Base-by-base conservation (phyloP, 1,140 invertebrate genomes). In the Drosophila paulistorum region DNA sequence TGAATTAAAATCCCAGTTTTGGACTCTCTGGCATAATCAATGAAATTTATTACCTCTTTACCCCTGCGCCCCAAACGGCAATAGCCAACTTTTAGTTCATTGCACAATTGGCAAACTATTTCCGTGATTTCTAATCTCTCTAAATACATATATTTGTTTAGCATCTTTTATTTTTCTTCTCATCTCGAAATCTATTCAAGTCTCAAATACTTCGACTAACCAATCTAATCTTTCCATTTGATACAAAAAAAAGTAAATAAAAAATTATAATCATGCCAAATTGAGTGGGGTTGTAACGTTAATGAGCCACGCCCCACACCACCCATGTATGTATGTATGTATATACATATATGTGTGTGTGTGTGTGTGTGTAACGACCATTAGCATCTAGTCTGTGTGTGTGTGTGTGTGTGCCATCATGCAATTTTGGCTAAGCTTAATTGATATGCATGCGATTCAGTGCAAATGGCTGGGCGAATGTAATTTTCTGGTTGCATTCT, bases 121-220 rank as follows among this genome's bases (percentile, higher is more conserved):
- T 76, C 37, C 75, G 41, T 68, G 70, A 74, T 69, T 67, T 71
- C 68, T 51, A 58, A 63, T 71, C 17, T 48, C 45, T 48, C 14
- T 7, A 9, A 20, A 48, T 20, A 48, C 6, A 14, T 14, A 42
- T 42, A 14, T 42, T 14, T 42, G 5, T 42, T 1, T 42, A 0
- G 14, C n/a, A 42, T 42, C 7, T 42, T 1, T 7, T 77, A 77
- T 71, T 58, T 37, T 75, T 66, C 62, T 55, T 68, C 11, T 23
- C 20, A 42, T 69, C 59, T 75, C 41, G 9, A 54, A 51, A 3
- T 54, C 39, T 76, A 86, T 67, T 68, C 77, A 45, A 71, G 13
- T 83, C 76, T 76, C 87, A 82, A 82, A 77, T 86, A 78, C 70
- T 87, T 79, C 67, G 69, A 82, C 87, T 83, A 79, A 83, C 69